Conservation (phyloP, 2,797 vertebrate genomes). For the Chelon auratus region DNA sequence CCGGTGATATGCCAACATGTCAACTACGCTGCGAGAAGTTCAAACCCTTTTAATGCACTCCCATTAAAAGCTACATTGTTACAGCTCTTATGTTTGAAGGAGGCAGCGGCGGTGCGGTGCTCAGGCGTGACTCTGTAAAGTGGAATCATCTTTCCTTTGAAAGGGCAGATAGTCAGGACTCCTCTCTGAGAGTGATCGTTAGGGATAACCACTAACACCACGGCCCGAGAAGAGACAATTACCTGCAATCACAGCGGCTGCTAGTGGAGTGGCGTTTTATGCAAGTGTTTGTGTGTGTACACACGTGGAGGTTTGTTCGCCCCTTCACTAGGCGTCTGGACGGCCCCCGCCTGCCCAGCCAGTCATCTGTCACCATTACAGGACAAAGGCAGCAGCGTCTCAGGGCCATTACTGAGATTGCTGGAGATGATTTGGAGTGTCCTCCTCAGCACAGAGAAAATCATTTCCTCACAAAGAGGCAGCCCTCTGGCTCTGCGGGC, state of each 20-base stretch:
- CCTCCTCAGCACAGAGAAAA: conserved; percentile 84
- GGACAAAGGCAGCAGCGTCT: conserved; percentile 85
- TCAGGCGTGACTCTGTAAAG: conserved; percentile 74
- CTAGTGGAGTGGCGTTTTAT: conserved; percentile 77
- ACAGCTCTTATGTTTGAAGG: conserved; percentile 53
- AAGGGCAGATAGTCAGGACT: conserved; percentile 77
- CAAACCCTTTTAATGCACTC: conserved; percentile 38
- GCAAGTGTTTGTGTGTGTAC: conserved; percentile 77
- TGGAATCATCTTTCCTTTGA: conserved; percentile 81
- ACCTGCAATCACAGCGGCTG: conserved; percentile 76
- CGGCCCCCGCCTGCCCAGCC: conserved; percentile 73
- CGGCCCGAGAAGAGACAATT: conserved; percentile 79
- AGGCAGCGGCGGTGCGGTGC: conserved; percentile 31
- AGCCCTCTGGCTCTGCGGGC: conserved; percentile 63
- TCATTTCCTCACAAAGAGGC: conserved; percentile 84
- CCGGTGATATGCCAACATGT: conserved; percentile 18
- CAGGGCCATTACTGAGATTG: conserved; percentile 89
- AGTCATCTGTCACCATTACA: conserved; percentile 87
- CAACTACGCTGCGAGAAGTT: conserved; percentile 28
- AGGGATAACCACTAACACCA: conserved; percentile 80
- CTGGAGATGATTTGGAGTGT: conserved; percentile 89
- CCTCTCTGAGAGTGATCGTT: conserved; percentile 77
- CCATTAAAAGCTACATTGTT: conserved; percentile 53
- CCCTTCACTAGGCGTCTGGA: conserved; percentile 69
- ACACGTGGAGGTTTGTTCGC: conserved; percentile 51